Conservation (phyloP, 2,888 invertebrate species). For the Polyommatus iphigenia region DNA sequence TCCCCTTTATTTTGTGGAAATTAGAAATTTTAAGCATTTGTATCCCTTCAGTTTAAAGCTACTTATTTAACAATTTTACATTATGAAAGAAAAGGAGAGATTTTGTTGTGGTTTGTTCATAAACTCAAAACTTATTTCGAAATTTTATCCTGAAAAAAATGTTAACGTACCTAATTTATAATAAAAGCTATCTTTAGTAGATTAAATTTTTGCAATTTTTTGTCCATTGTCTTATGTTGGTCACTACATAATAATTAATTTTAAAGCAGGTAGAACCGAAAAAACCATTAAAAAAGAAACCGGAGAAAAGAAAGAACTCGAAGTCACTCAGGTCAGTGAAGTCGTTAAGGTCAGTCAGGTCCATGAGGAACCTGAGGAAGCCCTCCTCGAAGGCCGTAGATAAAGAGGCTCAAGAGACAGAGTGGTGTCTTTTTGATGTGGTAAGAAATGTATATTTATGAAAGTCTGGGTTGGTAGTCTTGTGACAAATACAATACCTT, state of each 20-base stretch:
- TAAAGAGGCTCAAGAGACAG: neutral
- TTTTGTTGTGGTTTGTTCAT: neutral
- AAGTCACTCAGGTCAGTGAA: neutral
- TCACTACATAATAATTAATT: neutral
- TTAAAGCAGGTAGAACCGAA: neutral
- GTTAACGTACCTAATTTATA: no score
- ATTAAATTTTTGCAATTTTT: no score
- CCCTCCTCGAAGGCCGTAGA: neutral
- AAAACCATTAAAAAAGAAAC: neutral
- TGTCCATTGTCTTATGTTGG: no score
- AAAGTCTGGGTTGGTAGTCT: no score
- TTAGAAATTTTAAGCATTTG: neutral
- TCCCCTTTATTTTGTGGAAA: neutral
- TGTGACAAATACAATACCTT: no score
- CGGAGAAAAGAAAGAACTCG: neutral
- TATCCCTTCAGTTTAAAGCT: neutral
- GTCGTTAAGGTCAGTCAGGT: neutral
- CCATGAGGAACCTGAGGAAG: neutral
- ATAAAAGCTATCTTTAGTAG: no score
- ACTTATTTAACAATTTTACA: neutral
- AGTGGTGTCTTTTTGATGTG: conserved; percentile 5
- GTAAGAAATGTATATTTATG: neutral
- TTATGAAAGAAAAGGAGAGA: neutral
- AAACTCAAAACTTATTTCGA: no score
- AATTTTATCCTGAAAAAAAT: no score